Base-by-base conservation (phyloP, 2,888 invertebrate genomes). In the Metacarcinus magister region DNA sequence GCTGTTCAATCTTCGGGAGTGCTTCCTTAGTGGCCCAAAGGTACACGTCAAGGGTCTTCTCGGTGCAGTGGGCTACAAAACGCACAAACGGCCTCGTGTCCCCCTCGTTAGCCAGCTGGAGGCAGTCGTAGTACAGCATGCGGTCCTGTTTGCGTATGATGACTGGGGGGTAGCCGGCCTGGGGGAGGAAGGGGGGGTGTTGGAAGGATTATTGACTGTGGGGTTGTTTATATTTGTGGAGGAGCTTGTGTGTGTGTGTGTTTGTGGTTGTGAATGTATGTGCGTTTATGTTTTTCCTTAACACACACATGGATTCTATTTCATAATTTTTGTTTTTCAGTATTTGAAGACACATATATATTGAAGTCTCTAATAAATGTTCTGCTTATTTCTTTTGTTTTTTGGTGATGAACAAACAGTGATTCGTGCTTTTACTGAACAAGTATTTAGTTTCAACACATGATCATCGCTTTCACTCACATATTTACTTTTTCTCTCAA, bases 71-170 rank as follows among this genome's bases (percentile, higher is more conserved):
- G 0, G 99, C 99, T 97, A 99, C 99, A 97, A 99, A 99, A 97
- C 99, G 98, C 0, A 99, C 98, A 98, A 99, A 99, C 0, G 99
- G 99, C 92, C 99, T 98, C 5, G 99, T 98, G 97, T 99, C 99
- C 0, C 99, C 99, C 97, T 98, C 98, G 97, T 99, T 99, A 0
- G 99, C 99, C 13, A 98, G 98, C 97, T 99, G 98, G 54, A 99
- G 98, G 97, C 98, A 98, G 97, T 99, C 98, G 97, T 98, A 98
- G 97, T 98, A 98, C 54, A 97, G 97, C 97, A 99, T 98, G 97
- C 98, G 97, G 96, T 98, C 98, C 97, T 99, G 99, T 97, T 99
- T 99, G 95, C 98, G 98, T 97, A 99, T 98, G 97, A 99, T 99
- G 23, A 99, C 99, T 0, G 99, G 99, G 0, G 99, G 99, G 98